Evolutionary conservation across 2,113 vertebrate species (phyloP).

Genomic region (Anser brachyrhynchus): DNA sequence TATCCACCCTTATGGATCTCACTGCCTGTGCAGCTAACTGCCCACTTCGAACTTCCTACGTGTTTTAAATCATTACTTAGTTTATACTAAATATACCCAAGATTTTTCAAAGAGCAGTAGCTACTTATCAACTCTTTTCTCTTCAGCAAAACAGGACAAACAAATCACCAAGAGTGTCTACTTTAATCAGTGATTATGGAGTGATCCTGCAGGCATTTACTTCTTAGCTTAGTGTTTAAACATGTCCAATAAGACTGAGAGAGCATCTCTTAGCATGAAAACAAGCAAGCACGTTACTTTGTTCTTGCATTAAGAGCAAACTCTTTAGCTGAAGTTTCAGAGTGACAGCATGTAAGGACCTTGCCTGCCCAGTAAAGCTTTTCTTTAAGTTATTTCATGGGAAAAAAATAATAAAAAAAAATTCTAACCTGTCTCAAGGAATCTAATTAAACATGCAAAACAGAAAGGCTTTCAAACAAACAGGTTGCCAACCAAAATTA

Average conservation of each 20-base stretch:
- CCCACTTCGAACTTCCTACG: background rate
- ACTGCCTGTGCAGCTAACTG: background rate
- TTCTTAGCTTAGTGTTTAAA: background rate
- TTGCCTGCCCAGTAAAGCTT: background rate
- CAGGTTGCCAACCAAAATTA: background rate
- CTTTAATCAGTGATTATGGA: background rate
- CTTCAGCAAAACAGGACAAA: background rate
- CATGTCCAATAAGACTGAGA: background rate
- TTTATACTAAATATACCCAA: background rate
- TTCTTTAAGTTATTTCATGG: background rate
- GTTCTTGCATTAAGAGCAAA: background rate
- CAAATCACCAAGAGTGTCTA: background rate
- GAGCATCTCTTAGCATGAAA: background rate
- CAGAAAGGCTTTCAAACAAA: background rate
- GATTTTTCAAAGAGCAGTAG: background rate
- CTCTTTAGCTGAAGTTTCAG: background rate
- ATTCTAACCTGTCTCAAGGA: background rate
- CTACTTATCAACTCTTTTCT: background rate
- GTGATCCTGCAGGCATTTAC: constrained; percentile 17
- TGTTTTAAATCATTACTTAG: background rate
- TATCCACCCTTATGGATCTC: background rate
- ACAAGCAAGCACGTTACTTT: background rate
- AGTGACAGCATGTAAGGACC: background rate
- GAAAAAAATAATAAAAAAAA: background rate
- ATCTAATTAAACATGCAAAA: background rate